Conservation (phyloP, 2,888 invertebrate species). For the Heliconius aoede region DNA sequence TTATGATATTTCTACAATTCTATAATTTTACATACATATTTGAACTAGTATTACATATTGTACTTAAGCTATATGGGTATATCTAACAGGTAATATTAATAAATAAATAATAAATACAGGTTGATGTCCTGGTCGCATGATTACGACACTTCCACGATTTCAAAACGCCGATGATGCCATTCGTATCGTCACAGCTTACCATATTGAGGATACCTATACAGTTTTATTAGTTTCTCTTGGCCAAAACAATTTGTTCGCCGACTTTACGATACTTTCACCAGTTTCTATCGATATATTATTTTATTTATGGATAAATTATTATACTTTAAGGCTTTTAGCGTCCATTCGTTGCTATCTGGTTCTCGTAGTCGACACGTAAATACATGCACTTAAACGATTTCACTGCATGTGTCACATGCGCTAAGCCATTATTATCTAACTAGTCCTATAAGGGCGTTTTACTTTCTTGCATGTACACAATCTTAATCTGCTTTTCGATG, state of each 20-base stretch:
- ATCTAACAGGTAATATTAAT: slow-evolving; percentile 3
- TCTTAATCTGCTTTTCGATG: not conserved
- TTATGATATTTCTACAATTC: not conserved
- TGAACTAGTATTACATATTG: not conserved
- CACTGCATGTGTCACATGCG: slow-evolving; percentile 53
- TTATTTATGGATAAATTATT: slow-evolving; percentile 9
- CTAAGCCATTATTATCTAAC: slow-evolving; percentile 57
- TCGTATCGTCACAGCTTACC: slow-evolving; percentile 49
- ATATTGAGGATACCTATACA: slow-evolving; percentile 41
- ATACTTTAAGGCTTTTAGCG: slow-evolving; percentile 53
- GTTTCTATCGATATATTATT: slow-evolving; percentile 30
- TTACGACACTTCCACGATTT: slow-evolving; percentile 50
- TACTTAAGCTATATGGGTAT: not conserved
- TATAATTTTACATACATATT: not conserved
- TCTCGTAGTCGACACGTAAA: slow-evolving; percentile 50
- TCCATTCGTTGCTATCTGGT: slow-evolving; percentile 55
- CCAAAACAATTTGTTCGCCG: slow-evolving; percentile 39
- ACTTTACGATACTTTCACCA: slow-evolving; percentile 47
- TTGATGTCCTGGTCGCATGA: slow-evolving; percentile 11
- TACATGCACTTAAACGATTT: slow-evolving; percentile 65
- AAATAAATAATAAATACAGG: too few species aligned
- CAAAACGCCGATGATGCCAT: slow-evolving; percentile 57
- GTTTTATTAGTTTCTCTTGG: slow-evolving; percentile 45
- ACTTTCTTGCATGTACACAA: slow-evolving; percentile 2
- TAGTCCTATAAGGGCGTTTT: slow-evolving; percentile 22